A percentile compares a stretch with the other conserved stretches of the same genome.
Conservation (phyloP, 2,888 invertebrate genomes). For the Torymus auratus region DNA sequence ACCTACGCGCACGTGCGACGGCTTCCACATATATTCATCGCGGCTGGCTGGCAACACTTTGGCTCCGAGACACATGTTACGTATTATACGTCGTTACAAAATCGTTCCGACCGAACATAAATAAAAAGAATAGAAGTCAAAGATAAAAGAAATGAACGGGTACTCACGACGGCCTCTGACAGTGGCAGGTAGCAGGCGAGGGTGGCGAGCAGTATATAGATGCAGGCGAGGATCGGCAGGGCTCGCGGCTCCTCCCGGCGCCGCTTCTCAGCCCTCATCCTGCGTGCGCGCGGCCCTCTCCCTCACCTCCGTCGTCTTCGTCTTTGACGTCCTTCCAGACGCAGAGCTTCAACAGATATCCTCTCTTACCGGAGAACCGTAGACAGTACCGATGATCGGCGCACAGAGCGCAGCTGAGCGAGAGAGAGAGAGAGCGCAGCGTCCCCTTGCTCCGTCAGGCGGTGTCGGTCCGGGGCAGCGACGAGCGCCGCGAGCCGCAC, state of each 20-base stretch:
- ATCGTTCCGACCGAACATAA: no score
- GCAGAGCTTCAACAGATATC: no score
- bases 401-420: no score
- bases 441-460: background rate
- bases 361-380: background rate
- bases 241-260: constrained; percentile 44
- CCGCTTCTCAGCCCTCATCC: constrained; percentile 9
- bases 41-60: no score
- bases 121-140: no score
- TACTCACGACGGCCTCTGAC: constrained; percentile 69
- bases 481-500: constrained; percentile 30
- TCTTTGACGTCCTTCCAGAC: no score
- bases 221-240: constrained; percentile 19
- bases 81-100: no score
- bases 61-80: no score
- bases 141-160: background rate
- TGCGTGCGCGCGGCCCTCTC: constrained; percentile 10
- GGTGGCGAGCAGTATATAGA: constrained; percentile 58
- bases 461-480: constrained; percentile 24
- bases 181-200: constrained; percentile 61
- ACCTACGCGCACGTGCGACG: no score
- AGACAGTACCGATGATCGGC: background rate
- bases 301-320: background rate
- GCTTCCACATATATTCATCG: no score
- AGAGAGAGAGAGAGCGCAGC: background rate